Evolutionary conservation across 92 coral and sea anemone genomes (phyloP).

Genomic region (Porites cylindrica): DNA sequence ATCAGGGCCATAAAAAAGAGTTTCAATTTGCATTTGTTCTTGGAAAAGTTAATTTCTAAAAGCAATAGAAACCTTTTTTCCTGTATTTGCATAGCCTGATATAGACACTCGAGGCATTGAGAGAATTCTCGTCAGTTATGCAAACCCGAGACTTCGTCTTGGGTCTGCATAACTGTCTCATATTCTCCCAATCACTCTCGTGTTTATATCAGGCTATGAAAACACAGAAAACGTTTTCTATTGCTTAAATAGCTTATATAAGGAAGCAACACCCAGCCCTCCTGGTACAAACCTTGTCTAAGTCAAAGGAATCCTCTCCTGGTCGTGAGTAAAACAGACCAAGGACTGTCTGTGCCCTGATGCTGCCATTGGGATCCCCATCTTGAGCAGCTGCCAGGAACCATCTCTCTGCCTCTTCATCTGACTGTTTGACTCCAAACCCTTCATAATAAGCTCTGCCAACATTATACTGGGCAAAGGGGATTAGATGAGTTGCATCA

Average conservation of each 20-base stretch:
- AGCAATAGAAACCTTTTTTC: no score
- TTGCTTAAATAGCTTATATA: not conserved
- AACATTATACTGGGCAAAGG: conserved; percentile 93
- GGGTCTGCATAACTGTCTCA: no score
- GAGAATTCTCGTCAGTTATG: no score
- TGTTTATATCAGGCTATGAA: no score
- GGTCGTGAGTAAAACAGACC: conserved; percentile 96
- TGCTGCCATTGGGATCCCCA: conserved; percentile 88
- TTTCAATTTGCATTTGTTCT: no score
- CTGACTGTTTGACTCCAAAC: conserved; percentile 93
- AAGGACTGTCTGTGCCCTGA: conserved; percentile 90
- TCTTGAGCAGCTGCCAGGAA: conserved; percentile 89
- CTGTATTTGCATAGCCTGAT: no score
- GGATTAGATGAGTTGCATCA: conserved; percentile 79
- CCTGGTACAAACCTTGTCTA: conserved; percentile 72
- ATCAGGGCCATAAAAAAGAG: no score
- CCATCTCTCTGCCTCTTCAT: conserved; percentile 84
- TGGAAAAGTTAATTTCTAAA: no score
- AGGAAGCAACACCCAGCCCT: not conserved
- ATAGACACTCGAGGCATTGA: no score
- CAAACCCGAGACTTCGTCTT: no score
- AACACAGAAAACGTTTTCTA: no score
- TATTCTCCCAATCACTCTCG: no score
- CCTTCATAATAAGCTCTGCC: conserved; percentile 98
- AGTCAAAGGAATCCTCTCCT: conserved; percentile 81